Conservation (phyloP, 2,888 invertebrate genomes). For the Lissocephala sabroskyi region DNA sequence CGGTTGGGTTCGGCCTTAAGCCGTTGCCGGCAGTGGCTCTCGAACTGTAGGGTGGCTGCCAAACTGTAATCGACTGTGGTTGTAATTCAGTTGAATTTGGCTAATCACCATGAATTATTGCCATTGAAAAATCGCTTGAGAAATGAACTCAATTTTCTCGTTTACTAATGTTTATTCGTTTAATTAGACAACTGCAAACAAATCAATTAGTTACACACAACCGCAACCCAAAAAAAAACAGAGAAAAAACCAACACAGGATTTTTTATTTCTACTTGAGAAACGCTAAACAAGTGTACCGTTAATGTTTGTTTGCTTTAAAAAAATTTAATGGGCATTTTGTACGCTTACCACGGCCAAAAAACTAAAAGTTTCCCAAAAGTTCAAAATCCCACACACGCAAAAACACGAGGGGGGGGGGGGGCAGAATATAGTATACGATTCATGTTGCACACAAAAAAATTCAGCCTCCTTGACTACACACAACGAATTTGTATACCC, state of each 20-base stretch:
- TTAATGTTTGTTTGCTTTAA: constrained; percentile 58
- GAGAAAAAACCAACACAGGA: background rate
- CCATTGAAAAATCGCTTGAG: constrained; percentile 27
- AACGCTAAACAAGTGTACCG: constrained; percentile 59
- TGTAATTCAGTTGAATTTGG: too few relatives aligned
- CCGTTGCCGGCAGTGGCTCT: constrained; percentile 5
- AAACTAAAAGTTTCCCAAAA: constrained; percentile 4
- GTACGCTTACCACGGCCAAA: background rate
- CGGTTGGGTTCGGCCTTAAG: too few relatives aligned
- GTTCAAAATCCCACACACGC: too few relatives aligned
- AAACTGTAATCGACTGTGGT: too few relatives aligned
- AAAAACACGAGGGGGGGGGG: too few relatives aligned
- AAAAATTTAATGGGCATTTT: constrained; percentile 45
- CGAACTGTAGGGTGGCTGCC: too few relatives aligned
- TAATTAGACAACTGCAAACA: constrained; percentile 56
- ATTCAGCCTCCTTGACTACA: too few relatives aligned
- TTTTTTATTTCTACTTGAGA: constrained; percentile 47
- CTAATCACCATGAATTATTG: too few relatives aligned
- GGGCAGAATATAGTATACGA: too few relatives aligned
- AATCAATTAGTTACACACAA: constrained; percentile 45
- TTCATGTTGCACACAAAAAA: too few relatives aligned
- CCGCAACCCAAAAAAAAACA: constrained; percentile 2
- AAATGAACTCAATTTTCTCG: constrained; percentile 46
- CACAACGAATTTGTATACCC: too few relatives aligned
- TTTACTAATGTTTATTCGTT: constrained; percentile 50